Conservation (phyloP, 2,888 invertebrate species). For the Drosophila antonietae region DNA sequence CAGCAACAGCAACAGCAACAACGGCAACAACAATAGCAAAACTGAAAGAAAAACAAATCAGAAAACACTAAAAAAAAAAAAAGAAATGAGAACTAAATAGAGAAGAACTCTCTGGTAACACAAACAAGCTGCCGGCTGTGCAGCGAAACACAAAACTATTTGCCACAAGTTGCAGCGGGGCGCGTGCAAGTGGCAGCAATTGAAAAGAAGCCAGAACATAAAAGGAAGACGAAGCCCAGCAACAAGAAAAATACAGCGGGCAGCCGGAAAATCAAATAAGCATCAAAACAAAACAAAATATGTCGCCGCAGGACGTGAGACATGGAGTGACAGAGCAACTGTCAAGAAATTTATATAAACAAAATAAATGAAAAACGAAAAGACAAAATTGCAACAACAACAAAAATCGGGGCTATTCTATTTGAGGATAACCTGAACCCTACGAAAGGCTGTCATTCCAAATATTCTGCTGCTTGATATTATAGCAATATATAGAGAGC, state of each 20-base stretch:
- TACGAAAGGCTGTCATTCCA: not conserved
- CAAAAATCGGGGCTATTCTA: not conserved
- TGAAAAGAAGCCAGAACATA: constrained; percentile 42
- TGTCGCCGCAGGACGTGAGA: constrained; percentile 53
- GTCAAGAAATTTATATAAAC: constrained; percentile 1
- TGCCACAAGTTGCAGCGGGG: constrained; percentile 69
- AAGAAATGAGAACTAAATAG: constrained; percentile 27
- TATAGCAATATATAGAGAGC: no score
- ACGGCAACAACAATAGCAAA: constrained; percentile 24
- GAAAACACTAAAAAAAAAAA: no score
- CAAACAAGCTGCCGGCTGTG: constrained; percentile 69
- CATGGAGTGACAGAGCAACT: constrained; percentile 2
- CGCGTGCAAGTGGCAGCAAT: constrained; percentile 36
- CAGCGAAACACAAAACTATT: constrained; percentile 64
- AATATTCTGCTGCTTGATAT: no score
- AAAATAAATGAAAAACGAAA: not conserved
- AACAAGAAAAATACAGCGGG: constrained; percentile 41
- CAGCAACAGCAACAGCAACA: constrained; percentile 32
- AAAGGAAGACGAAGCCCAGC: not conserved
- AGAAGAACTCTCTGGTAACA: constrained; percentile 47
- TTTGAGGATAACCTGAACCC: not conserved
- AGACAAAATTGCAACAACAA: not conserved
- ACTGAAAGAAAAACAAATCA: not conserved
- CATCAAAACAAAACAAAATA: constrained; percentile 66
- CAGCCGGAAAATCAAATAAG: constrained; percentile 72